These are phyloP conservation scores for Akabosia matsudoensis DNA, from an alignment of 1,140 invertebrate genomes.

Conservation along the genomic window DNA sequence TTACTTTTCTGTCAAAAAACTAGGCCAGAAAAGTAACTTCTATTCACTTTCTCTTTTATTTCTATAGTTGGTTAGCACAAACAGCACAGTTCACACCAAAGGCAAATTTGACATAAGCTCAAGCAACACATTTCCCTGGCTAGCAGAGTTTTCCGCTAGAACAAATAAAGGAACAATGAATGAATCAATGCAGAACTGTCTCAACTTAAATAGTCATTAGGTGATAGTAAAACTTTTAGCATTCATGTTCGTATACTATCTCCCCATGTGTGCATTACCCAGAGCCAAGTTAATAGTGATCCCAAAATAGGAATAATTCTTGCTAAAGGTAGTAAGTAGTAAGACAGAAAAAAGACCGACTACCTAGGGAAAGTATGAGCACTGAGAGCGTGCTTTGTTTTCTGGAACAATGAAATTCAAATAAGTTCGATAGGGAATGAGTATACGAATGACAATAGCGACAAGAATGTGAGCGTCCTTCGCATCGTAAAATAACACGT, in stretches of 20 bases:
- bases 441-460: conserved; percentile 15
- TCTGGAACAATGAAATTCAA: not conserved
- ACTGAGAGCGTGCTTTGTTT: not conserved
- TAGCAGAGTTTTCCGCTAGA: too few relatives aligned
- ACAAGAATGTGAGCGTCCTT: not conserved
- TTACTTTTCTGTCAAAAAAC: conserved; percentile 2
- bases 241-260: not conserved
- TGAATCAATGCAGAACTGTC: not conserved
- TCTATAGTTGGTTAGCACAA: too few relatives aligned
- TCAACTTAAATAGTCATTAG: conserved; percentile 4
- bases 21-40: not conserved
- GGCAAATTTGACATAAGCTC: too few relatives aligned
- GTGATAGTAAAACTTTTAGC: not conserved
- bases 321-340: too few relatives aligned
- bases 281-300: not conserved
- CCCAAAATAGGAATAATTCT: too few relatives aligned
- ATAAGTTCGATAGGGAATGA: conserved; percentile 11
- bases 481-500: too few relatives aligned
- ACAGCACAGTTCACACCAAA: too few relatives aligned
- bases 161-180: not conserved
- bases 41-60: not conserved
- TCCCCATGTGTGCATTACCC: not conserved
- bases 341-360: too few relatives aligned
- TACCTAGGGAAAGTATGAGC: not conserved
- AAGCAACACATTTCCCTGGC: too few relatives aligned